Percentiles rank a stretch among this genome's conserved stretches.
Conservation (phyloP, 1,140 invertebrate species). For the Eulimnadia texana region DNA sequence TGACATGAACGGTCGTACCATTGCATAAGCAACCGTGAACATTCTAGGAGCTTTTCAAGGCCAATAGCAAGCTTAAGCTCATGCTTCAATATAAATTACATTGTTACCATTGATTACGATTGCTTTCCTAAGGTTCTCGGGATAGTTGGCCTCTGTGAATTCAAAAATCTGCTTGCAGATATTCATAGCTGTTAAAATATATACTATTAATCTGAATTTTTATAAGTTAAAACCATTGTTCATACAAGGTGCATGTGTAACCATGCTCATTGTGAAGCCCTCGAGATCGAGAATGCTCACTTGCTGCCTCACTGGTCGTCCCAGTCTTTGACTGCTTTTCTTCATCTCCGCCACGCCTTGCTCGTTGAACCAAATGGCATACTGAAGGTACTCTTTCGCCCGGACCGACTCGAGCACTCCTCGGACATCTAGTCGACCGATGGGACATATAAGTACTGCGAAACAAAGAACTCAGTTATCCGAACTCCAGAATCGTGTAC, state of each 20-base stretch:
- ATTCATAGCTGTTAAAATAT: constrained; percentile 7
- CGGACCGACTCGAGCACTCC: constrained; percentile 61
- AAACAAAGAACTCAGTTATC: too few relatives aligned
- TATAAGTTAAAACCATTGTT: not conserved
- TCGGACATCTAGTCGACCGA: constrained; percentile 40
- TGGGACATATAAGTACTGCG: too few relatives aligned
- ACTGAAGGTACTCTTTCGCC: constrained; percentile 53
- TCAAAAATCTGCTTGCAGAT: constrained; percentile 18
- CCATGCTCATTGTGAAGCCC: constrained; percentile 61
- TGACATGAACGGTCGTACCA: constrained; percentile 73
- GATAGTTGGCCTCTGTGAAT: constrained; percentile 28
- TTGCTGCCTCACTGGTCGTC: constrained; percentile 40
- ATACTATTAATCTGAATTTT: not conserved
- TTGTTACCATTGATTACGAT: constrained; percentile 29
- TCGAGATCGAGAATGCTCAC: constrained; percentile 71
- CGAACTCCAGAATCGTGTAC: too few relatives aligned
- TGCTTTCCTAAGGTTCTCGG: constrained; percentile 29
- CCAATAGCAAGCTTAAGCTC: not conserved
- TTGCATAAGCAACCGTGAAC: constrained; percentile 69
- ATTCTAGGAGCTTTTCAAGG: constrained; percentile 51
- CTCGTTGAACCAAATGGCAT: constrained; percentile 34
- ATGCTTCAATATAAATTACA: not conserved
- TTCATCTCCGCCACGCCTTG: constrained; percentile 40
- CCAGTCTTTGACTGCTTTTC: constrained; percentile 34
- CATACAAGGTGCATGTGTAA: constrained; percentile 66